Evolutionary conservation across 2,888 invertebrate species (phyloP).

Genomic region (Cantharis rustica): DNA sequence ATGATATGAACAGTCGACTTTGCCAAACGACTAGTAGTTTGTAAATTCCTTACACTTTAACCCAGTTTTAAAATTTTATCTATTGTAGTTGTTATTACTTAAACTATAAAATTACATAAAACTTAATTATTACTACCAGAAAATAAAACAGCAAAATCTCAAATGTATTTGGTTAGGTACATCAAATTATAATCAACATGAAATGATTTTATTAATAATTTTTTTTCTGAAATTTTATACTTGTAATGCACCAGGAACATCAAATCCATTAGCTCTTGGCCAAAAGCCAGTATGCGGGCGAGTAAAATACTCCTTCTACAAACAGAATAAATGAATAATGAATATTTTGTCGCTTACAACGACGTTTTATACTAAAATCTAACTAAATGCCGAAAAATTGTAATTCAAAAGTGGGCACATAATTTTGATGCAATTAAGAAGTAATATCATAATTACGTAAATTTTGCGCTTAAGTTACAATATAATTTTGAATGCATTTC

Average conservation of each 20-base stretch:
- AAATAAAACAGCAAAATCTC: neutral
- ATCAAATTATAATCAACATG: neutral
- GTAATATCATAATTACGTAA: neutral
- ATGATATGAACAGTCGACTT: conserved; percentile 26
- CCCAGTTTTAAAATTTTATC: conserved; percentile 24
- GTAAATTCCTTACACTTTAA: conserved; percentile 28
- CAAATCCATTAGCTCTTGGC: conserved; percentile 29
- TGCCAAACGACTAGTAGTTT: conserved; percentile 26
- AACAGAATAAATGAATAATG: conserved; percentile 17
- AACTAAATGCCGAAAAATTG: neutral
- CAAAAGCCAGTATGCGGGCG: conserved; percentile 19
- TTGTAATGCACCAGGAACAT: conserved; percentile 11
- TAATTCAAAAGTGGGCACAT: neutral
- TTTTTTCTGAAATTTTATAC: neutral
- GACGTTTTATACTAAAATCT: neutral
- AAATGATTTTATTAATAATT: neutral
- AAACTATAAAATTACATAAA: neutral
- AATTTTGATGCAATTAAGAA: neutral
- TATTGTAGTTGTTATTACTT: neutral
- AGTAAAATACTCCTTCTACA: conserved; percentile 16
- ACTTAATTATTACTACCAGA: neutral
- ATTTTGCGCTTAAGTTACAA: neutral
- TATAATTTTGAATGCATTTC: neutral
- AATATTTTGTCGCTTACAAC: conserved; percentile 3
- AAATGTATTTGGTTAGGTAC: neutral